Percentiles rank a stretch among this genome's conserved stretches.
Conservation (phyloP, 2,888 invertebrate species). For the Eupithecia pulchellata region DNA sequence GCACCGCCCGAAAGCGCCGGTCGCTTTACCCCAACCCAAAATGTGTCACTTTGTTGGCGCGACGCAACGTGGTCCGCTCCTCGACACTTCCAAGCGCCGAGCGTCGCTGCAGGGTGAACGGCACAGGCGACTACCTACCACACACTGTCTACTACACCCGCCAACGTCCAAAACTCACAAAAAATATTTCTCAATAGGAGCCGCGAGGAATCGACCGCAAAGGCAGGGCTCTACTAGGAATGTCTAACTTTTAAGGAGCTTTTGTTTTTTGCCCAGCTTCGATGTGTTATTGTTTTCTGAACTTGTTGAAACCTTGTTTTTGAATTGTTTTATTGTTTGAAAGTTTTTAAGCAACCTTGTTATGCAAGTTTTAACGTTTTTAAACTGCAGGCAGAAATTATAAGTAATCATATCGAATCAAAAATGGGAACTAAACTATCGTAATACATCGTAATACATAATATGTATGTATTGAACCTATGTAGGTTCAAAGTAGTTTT, state of each 20-base stretch:
- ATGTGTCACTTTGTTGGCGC: constrained; percentile 77
- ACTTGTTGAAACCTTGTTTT: constrained; percentile 24
- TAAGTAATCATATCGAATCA: not conserved
- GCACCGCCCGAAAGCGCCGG: constrained; percentile 82
- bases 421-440: not conserved
- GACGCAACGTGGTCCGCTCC: constrained; percentile 57
- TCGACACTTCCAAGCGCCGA: constrained; percentile 53
- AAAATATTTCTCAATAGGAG: constrained; percentile 60
- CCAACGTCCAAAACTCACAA: constrained; percentile 54
- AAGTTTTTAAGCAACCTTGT: not conserved
- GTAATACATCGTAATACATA: too few species aligned
- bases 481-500: not conserved
- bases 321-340: not conserved
- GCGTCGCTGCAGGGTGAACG: constrained; percentile 62
- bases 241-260: constrained; percentile 53
- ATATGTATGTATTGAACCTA: too few species aligned
- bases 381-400: not conserved
- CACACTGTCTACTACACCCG: constrained; percentile 53
- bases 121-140: constrained; percentile 57
- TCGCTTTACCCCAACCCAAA: constrained; percentile 80
- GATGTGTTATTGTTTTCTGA: constrained; percentile 35
- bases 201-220: constrained; percentile 53
- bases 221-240: constrained; percentile 54
- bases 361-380: not conserved
- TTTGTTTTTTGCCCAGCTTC: constrained; percentile 46